These are phyloP conservation scores for Papilio polytes DNA, from an alignment of 1,140 invertebrate genomes.

Conservation along the genomic window DNA sequence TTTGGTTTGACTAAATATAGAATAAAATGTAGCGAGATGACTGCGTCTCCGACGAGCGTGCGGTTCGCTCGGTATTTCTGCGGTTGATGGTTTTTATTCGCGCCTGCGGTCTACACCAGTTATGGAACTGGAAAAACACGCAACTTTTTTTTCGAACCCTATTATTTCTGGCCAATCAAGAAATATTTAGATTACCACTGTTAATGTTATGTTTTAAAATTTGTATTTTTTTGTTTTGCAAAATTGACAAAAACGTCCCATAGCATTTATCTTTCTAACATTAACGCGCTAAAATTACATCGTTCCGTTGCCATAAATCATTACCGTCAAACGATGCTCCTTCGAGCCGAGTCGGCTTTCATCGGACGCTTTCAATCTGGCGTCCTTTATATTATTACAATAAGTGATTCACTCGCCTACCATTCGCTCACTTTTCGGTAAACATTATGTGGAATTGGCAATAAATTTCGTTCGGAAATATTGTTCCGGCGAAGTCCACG, in stretches of 20 bases:
- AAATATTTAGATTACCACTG: not conserved
- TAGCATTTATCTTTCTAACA: constrained; percentile 76
- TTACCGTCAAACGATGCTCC: constrained; percentile 75
- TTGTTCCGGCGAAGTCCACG: constrained; percentile 56
- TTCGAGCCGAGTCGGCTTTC: constrained; percentile 69
- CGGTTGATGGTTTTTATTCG: constrained; percentile 67
- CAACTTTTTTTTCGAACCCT: constrained; percentile 32
- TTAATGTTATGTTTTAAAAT: constrained; percentile 32
- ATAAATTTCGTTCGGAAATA: constrained; percentile 79
- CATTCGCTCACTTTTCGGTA: constrained; percentile 77
- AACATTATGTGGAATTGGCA: constrained; percentile 78
- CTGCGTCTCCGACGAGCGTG: constrained; percentile 64
- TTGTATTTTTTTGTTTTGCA: constrained; percentile 58
- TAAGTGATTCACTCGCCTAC: constrained; percentile 77
- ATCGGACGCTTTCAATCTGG: constrained; percentile 78
- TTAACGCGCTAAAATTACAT: constrained; percentile 76
- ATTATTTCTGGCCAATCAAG: constrained; percentile 39
- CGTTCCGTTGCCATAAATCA: constrained; percentile 80
- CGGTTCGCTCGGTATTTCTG: constrained; percentile 60
- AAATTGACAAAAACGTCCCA: constrained; percentile 55
- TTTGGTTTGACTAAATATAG: constrained; percentile 72
- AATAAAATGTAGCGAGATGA: constrained; percentile 62
- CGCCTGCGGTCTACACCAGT: constrained; percentile 66
- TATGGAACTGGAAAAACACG: constrained; percentile 45
- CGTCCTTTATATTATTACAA: constrained; percentile 80